Base-by-base conservation (phyloP, 2,113 vertebrate genomes). In the Epinephelus fuscoguttatus region DNA sequence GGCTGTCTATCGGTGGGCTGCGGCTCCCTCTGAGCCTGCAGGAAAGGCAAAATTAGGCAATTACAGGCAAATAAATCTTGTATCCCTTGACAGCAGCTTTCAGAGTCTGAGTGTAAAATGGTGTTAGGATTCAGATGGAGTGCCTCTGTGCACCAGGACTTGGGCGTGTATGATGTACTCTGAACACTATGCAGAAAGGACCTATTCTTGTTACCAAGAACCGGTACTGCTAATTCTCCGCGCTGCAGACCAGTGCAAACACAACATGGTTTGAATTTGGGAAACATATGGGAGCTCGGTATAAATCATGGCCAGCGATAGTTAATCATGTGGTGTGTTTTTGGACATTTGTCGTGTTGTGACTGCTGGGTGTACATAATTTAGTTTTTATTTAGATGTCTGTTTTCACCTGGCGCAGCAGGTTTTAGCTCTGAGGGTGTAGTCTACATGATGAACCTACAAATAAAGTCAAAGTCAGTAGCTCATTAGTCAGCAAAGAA, bases 61-160 rank as follows among this genome's bases (percentile, higher is more conserved):
- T 95, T 95, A 93, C 82, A 90, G 88, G 78, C 85, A 93, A 94
- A 94, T 95, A 95, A 95, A 95, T 94, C 88, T 93, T 89, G 82
- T 91, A 88, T 88, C 85, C 87, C 86, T 67, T 88, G 88, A 93
- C 91, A 91, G 92, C 74, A 83, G 92, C 92, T 91, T 91, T 93
- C 90, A 93, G 77, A 89, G 84, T 84, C 83, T 73, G 84, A 88
- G 87, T 89, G 79, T 85, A 90, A 93, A 93, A 90, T 91, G 81
- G 83, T 90, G 89, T 92, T 91, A 91, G 86, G 86, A 93, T 91
- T 90, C 90, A 91, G 89, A 89, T 90, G 70, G 83, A 92, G 88
- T 90, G 74, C 83, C 75, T 86, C 61, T 77, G 88, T 91, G 83
- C 85, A 87, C 78, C 77, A 92, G 81, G 86, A 88, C 81, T 81